Percentiles rank a stretch among this genome's conserved stretches.
Evolutionary conservation across 2,888 invertebrate species (phyloP).

Genomic region (Caradrina clavipalpis): DNA sequence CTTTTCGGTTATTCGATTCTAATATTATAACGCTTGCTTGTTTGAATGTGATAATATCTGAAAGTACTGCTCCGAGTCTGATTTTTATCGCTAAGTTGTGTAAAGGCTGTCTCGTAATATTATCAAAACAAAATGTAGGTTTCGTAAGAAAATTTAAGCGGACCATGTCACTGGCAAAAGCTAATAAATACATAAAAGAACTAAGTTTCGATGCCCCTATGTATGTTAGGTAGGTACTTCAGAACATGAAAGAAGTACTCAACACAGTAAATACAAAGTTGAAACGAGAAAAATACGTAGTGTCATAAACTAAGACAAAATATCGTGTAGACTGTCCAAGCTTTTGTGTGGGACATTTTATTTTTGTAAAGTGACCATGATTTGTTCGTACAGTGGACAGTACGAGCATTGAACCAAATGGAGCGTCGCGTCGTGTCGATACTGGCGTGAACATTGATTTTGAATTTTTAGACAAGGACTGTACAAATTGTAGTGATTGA

Average conservation of each 20-base stretch:
- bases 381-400: slow-evolving; percentile 51
- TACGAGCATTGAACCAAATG: slow-evolving; percentile 43
- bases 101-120: no score
- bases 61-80: no score
- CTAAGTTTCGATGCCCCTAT: slow-evolving; percentile 4
- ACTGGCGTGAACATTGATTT: slow-evolving; percentile 42
- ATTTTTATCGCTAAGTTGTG: no score
- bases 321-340: slow-evolving; percentile 43
- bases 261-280: slow-evolving; percentile 44
- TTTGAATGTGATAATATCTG: no score
- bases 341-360: slow-evolving; percentile 58
- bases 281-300: slow-evolving; percentile 50
- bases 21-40: not conserved
- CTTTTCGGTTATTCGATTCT: not conserved
- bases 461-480: slow-evolving; percentile 12
- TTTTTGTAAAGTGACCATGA: slow-evolving; percentile 61
- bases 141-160: not conserved
- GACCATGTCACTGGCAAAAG: not conserved
- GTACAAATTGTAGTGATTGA: not conserved
- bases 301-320: slow-evolving; percentile 59
- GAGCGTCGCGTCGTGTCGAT: slow-evolving; percentile 31
- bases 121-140: no score
- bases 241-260: slow-evolving; percentile 35
- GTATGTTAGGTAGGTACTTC: slow-evolving; percentile 25
- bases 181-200: slow-evolving; percentile 10